phyloP scores from a whole-genome alignment of 2,113 vertebrate species.

The Marmota flaviventris region DNA sequence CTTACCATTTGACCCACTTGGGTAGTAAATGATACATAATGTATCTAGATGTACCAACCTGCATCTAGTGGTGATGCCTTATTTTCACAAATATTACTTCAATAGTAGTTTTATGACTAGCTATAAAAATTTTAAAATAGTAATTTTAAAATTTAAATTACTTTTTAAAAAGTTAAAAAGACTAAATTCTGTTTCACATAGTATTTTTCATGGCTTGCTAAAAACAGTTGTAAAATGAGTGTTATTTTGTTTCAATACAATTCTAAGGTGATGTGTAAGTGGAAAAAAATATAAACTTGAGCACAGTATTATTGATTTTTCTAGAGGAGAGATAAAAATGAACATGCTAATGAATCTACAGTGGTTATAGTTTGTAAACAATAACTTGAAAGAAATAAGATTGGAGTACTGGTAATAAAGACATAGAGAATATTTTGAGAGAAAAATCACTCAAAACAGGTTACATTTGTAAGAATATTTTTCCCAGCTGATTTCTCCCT shows the following conservation, averaged over 20 bases:
- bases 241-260: background rate
- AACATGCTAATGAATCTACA: background rate
- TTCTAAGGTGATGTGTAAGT: background rate
- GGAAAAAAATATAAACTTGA: background rate
- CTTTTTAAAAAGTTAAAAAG: background rate
- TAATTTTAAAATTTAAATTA: background rate
- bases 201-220: background rate
- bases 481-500: background rate
- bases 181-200: background rate
- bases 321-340: background rate
- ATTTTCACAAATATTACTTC: background rate
- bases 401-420: background rate
- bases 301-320: background rate
- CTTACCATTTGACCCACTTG: background rate
- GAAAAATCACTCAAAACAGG: background rate
- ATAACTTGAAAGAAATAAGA: background rate
- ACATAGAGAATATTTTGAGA: background rate
- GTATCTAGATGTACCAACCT: accelerated
- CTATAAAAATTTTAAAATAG: background rate
- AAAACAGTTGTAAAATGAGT: background rate
- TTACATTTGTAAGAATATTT: background rate
- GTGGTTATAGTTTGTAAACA: background rate
- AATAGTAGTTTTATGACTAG: background rate
- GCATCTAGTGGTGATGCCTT: background rate
- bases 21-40: background rate